phyloP scores from a whole-genome alignment of 2,797 vertebrate species.

The Phyllotis vaccarum region DNA sequence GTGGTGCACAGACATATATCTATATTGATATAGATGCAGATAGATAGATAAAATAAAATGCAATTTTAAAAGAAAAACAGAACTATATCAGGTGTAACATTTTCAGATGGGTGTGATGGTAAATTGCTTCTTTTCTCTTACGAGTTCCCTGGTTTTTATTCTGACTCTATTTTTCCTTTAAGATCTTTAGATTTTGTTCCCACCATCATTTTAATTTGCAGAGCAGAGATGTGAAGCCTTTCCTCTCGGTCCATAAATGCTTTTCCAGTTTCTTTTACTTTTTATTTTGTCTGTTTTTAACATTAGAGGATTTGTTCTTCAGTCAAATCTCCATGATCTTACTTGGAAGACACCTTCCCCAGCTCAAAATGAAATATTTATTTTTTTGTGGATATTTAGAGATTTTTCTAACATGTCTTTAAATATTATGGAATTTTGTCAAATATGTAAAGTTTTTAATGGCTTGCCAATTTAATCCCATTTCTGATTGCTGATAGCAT shows the following conservation, averaged over 20 bases:
- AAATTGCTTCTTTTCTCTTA: constrained; percentile 47
- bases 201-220: not conserved
- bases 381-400: constrained; percentile 7
- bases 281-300: constrained; percentile 57
- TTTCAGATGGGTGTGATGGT: not conserved
- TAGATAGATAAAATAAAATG: not conserved
- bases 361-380: not conserved
- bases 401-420: constrained; percentile 8
- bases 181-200: not conserved
- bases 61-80: not conserved
- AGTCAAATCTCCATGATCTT: not conserved
- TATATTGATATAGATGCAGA: not conserved
- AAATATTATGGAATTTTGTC: constrained; percentile 26
- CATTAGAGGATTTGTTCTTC: not conserved
- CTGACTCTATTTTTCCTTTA: not conserved
- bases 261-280: constrained; percentile 47
- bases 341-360: not conserved
- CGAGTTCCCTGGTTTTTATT: not conserved
- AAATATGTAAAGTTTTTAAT: not conserved
- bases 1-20: not conserved
- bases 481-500: constrained; percentile 37
- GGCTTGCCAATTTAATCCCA: constrained; percentile 16
- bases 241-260: not conserved
- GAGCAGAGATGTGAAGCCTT: not conserved
- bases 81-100: not conserved